These are phyloP conservation scores for Neolamprologus variostigma DNA, from an alignment of 2,113 vertebrate genomes.

Conservation along the genomic window DNA sequence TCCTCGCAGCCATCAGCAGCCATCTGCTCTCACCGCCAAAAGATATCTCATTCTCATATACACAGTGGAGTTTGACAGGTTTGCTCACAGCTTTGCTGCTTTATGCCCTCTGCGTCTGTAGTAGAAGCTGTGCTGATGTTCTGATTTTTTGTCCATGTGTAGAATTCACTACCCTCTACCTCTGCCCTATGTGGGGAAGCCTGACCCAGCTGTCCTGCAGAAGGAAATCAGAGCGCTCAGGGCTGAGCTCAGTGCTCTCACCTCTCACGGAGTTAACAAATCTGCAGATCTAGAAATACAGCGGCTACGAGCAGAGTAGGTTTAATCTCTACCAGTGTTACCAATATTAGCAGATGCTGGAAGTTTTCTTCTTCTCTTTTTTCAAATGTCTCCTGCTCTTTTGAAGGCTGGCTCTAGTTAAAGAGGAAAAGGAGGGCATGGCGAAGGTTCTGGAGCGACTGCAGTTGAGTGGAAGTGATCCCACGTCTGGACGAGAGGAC, in stretches of 20 bases:
- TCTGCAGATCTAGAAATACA: slow-evolving; percentile 70
- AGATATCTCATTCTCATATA: slow-evolving; percentile 93
- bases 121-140: background rate
- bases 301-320: slow-evolving; percentile 78
- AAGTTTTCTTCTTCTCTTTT: background rate
- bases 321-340: background rate
- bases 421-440: slow-evolving; percentile 76
- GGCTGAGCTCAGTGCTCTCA: slow-evolving; percentile 70
- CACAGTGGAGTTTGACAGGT: slow-evolving; percentile 95
- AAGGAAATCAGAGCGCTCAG: slow-evolving; percentile 78
- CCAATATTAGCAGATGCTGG: background rate
- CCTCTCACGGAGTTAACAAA: slow-evolving; percentile 51
- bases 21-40: slow-evolving; percentile 78
- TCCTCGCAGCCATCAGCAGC: slow-evolving; percentile 65
- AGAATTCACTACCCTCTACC: slow-evolving; percentile 94
- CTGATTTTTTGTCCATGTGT: background rate
- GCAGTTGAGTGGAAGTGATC: slow-evolving; percentile 35
- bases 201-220: slow-evolving; percentile 80
- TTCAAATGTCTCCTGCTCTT: background rate
- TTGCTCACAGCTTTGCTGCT: background rate
- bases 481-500: slow-evolving; percentile 55
- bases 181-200: slow-evolving; percentile 81
- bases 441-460: slow-evolving; percentile 67
- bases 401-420: slow-evolving; percentile 70
- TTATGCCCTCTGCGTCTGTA: background rate